Evolutionary conservation across 1,140 invertebrate genomes (phyloP), one percentile per base, ranked within the genome.

Genomic region (Pseudoatta argentina): DNA sequence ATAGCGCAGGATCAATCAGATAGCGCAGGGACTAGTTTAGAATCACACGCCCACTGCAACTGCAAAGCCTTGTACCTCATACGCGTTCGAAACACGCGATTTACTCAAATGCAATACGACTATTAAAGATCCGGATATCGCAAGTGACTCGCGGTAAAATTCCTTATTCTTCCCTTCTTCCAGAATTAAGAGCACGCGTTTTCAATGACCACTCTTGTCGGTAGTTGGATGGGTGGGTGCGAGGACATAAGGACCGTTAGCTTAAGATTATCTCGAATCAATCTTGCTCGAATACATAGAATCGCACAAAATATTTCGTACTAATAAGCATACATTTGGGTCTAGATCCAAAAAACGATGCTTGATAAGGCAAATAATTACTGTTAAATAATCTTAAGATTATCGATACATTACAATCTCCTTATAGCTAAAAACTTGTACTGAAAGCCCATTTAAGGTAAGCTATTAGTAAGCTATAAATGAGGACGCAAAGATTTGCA

Each of bases 191-290:
- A 64, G 24, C 21, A 71, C 14, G n/a, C 27, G 48, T 14, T 66
- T 48, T 53, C 39, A 59, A 63, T 39, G 16, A 21, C 48, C 39
- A 16, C 18, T 48, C 24, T 27, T 48, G 30, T 14, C 24, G 27
- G n/a, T 66, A 78, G 12, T 27, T 66, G 61, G 27, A 61, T 63
- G 44, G 59, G 44, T 63, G 76, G 30, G 27, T 64, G 18, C 24
- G 61, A 53, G n/a, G 61, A 79, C 44, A 79, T 66, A 66, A 66
- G 61, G 76, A 79, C 76, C 61, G 76, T 81, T 81, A 81, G 34
- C 34, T 59, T 81, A 81, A 81, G 78, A 81, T 81, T 81, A 81
- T 59, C 34, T 39, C 34, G 6, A 39, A 39, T 39, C 34, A 39
- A 39, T 39, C 34, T 39, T 39, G 7, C 6, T 39, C 34, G 34